A percentile compares a stretch with the other conserved stretches of the same genome.
phyloP scores from a whole-genome alignment of 2,888 invertebrate species.

The Melikaiella ostensackeni region DNA sequence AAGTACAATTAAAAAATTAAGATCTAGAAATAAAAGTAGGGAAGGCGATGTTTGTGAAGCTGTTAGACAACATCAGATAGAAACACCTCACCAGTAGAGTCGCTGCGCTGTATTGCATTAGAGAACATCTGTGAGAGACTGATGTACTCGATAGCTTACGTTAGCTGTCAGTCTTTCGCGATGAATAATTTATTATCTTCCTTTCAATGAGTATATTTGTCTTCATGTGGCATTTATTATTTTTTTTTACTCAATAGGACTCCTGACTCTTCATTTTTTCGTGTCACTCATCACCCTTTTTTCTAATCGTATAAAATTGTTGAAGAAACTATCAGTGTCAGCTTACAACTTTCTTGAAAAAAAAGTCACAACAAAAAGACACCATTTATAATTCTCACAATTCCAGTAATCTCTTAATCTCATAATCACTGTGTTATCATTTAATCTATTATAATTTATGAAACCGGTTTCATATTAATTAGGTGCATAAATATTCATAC shows the following conservation, averaged over 20 bases:
- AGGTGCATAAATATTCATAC: background rate
- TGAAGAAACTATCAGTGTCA: background rate
- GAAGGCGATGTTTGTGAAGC: slow-evolving; percentile 13
- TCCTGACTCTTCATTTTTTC: background rate
- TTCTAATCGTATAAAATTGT: background rate
- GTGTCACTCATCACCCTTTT: background rate
- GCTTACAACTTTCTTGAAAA: background rate
- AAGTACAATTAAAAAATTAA: background rate
- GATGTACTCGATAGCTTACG: slow-evolving; percentile 36
- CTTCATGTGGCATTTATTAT: slow-evolving; percentile 35
- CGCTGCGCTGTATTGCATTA: slow-evolving; percentile 21
- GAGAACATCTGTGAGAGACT: slow-evolving; percentile 21
- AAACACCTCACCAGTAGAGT: background rate
- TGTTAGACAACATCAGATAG: background rate
- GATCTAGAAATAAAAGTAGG: background rate
- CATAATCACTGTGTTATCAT: background rate
- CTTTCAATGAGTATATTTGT: slow-evolving; percentile 39
- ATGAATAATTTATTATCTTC: slow-evolving; percentile 40
- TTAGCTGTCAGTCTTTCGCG: slow-evolving; percentile 38
- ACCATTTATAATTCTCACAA: no score
- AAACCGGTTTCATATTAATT: background rate
- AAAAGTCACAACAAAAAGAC: background rate
- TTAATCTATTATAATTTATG: background rate
- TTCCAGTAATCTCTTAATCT: background rate
- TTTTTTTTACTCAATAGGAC: slow-evolving; percentile 29